Evolutionary conservation across 2,888 invertebrate species (phyloP), one percentile per base, ranked within the genome.

Genomic region (Drosophila stalkeri): DNA sequence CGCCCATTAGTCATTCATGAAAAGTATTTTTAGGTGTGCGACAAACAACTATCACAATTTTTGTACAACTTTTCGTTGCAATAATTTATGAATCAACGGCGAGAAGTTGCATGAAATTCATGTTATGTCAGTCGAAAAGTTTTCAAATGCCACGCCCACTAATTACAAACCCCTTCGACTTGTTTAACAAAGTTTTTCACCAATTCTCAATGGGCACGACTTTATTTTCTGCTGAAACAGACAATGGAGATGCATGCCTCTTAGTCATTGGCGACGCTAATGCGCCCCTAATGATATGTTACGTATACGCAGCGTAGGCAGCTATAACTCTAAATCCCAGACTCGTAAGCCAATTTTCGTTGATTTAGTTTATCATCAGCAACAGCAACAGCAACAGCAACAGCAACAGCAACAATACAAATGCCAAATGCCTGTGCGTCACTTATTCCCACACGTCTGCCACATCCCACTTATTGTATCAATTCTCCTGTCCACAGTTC

Each of bases 341-440:
- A 68, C 68, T 75, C 74, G 79, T 83, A 88, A 88, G 80, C 83
- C 86, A 88, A 86, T 85, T 85, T 86, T 81, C 86, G 86, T 80
- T 87, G 86, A 86, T 82, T 86, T 86, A 77, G 88, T 82, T 86
- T 85, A 86, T 87, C 85, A 87, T 77, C 79, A 76, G 77, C 76
- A 72, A 44, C 73, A 60, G 72, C 64, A 68, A 63, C 69, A 56
- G 64, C 80, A 57, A 31, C 14, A 33, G 57, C 59, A 73, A 54
- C 66, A 82, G n/a, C n/a, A n/a, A n/a, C 23, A 27, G 27, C 27
- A 27, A 27, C 27, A 27, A 84, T 82, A 87, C 79, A 82, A 87
- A 80, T 84, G 70, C 64, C 82, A 84, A 86, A 87, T 81, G 78
- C 73, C 84, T 76, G 14, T 76, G 77, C 64, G 72, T 59, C 66